Evolutionary conservation across 2,113 vertebrate genomes (phyloP).

Genomic region (Stegostoma tigrinum): DNA sequence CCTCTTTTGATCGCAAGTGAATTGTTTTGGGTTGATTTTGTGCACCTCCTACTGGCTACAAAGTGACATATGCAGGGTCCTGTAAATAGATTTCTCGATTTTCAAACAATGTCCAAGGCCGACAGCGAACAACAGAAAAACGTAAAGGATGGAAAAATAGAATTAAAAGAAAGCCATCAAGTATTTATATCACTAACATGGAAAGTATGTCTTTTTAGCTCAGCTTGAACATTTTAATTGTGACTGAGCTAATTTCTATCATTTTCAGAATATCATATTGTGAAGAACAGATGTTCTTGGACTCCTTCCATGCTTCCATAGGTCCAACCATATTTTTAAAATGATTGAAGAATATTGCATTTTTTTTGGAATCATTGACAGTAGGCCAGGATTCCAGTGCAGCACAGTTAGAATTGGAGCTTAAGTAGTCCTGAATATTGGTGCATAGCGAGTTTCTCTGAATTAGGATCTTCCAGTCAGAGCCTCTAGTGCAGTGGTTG

Average conservation of each 20-base stretch:
- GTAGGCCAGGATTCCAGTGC: neutral
- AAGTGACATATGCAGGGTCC: neutral
- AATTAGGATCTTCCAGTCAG: conserved; percentile 36
- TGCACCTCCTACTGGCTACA: neutral
- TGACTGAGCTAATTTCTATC: neutral
- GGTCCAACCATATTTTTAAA: neutral
- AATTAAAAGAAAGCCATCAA: neutral
- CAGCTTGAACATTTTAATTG: neutral
- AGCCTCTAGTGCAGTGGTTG: conserved; percentile 41
- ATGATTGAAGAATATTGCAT: neutral
- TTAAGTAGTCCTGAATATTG: neutral
- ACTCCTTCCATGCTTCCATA: neutral
- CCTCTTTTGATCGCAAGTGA: neutral
- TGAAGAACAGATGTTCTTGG: neutral
- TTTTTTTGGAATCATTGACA: neutral
- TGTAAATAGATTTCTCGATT: neutral
- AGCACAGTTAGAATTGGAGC: neutral
- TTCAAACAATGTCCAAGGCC: neutral
- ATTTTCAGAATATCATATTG: neutral
- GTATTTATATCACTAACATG: neutral
- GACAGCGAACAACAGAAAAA: neutral
- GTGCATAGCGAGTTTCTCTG: neutral
- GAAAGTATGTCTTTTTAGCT: neutral
- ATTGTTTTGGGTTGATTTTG: neutral
- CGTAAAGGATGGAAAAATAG: neutral